phyloP scores from a whole-genome alignment of 2,113 vertebrate genomes.

The Calidris pugnax region DNA sequence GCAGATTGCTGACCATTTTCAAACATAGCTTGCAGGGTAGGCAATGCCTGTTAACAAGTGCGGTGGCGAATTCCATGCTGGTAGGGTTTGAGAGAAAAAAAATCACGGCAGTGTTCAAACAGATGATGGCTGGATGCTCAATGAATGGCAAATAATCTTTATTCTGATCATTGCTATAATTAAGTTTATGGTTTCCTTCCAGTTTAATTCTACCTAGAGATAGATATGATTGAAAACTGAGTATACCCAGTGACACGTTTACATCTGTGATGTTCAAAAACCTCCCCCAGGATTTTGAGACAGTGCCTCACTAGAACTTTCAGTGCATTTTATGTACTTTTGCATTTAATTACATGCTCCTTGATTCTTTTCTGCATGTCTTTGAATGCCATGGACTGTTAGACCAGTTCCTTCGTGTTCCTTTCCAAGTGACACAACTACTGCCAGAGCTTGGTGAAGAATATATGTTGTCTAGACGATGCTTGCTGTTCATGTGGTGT shows the following conservation, averaged over 20 bases:
- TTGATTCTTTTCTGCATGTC: background rate
- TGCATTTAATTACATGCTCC: background rate
- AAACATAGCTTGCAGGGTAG: background rate
- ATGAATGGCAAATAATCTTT: background rate
- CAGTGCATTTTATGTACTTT: background rate
- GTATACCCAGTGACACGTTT: background rate
- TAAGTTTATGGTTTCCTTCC: background rate
- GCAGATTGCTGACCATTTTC: background rate
- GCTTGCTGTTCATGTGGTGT: background rate
- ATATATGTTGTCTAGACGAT: background rate
- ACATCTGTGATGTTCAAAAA: background rate
- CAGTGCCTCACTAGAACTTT: background rate
- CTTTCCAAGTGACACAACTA: background rate
- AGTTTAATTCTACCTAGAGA: background rate
- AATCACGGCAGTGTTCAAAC: background rate
- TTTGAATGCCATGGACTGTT: background rate
- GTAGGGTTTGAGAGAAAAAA: background rate
- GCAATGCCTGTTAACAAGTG: background rate
- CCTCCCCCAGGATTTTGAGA: background rate
- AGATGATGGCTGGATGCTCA: background rate
- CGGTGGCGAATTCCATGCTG: background rate
- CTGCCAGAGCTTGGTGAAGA: background rate
- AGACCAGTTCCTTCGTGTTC: background rate
- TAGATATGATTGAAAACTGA: background rate
- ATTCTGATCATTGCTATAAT: background rate